Base-by-base conservation (phyloP, 2,888 invertebrate species). In the Noctua comes region DNA sequence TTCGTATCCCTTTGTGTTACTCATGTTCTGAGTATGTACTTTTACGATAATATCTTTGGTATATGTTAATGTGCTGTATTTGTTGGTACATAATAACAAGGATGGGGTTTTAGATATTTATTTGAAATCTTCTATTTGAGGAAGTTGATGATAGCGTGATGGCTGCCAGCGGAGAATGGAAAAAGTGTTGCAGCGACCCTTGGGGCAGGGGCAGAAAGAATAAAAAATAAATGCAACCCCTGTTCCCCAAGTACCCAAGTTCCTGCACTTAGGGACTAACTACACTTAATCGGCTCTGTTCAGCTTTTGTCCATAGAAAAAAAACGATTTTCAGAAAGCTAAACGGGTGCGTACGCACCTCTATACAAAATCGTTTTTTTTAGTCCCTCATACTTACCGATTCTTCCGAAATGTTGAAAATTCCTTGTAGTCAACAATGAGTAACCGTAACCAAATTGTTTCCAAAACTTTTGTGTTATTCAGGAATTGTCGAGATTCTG, bases 1-100 rank as follows among this genome's bases (percentile, higher is more conserved):
- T 76, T 68, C 27, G 51, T 27, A 46, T 51, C 46, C n/a, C 75
- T 84, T 86, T 84, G 78, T 73, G 64, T 73, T 46, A 21, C 78
- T 78, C 40, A 76, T 73, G 70, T 70, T 59, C 31, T 27, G 6
- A 73, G 57, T 86, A 46, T 46, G 21, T 18, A 66, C 8, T 24
- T 43, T 27, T 66, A 43, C 31, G 24, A 48, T 66, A 18, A 24
- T 70, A 48, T 66, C 13, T 40, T 31, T 51, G 36, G 51, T 51
- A 46, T 62, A 68, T 36, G 31, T 24, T 31, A 7, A n/a, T 18
- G 11, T 64, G 10, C 46, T 62, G 43, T 78, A 21, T 54, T 27
- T 27, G 18, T 40, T 40, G 0, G 2, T 27, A 21, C 1, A 21
- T 27, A 46, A 27, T 31, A 36, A 46, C 16, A 48, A 62, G 8